phyloP scores from a whole-genome alignment of 2,113 vertebrate genomes.

The Ranitomeya variabilis region DNA sequence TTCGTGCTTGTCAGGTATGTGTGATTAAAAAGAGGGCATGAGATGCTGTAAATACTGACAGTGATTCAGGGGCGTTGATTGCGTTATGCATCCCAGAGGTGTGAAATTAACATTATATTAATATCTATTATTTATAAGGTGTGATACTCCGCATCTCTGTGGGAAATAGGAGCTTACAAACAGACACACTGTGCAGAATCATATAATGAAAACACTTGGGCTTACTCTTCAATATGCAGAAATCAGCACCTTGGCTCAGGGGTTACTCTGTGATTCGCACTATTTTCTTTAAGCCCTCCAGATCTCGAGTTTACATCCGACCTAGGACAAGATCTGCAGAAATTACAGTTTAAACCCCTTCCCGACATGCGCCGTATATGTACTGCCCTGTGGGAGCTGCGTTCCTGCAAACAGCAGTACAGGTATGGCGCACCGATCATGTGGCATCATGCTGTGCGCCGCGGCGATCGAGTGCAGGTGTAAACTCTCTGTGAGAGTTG shows the following conservation, averaged over 20 bases:
- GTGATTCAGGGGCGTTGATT: not conserved
- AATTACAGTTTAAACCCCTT: too few relatives aligned
- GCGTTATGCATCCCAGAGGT: constrained; percentile 14
- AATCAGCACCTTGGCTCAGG: not conserved
- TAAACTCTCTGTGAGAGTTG: too few relatives aligned
- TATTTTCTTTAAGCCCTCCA: not conserved
- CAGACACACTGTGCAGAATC: not conserved
- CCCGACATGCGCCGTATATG: too few relatives aligned
- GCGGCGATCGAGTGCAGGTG: too few relatives aligned
- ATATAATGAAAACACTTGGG: not conserved
- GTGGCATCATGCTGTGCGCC: too few relatives aligned
- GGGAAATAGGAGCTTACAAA: not conserved
- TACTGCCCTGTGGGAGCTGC: too few relatives aligned
- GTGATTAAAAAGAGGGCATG: not conserved
- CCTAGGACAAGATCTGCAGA: too few relatives aligned
- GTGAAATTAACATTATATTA: constrained; percentile 17
- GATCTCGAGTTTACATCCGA: not conserved
- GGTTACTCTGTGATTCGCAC: not conserved
- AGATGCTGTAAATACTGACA: constrained; percentile 4
- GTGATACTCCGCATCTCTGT: not conserved
- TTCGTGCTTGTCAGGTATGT: constrained; percentile 15
- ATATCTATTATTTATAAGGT: not conserved
- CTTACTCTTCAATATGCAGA: not conserved
- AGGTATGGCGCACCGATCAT: too few relatives aligned
- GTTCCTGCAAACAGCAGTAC: too few relatives aligned